Evolutionary conservation across 1,140 invertebrate genomes (phyloP).

Genomic region (Scylla paramamosain): DNA sequence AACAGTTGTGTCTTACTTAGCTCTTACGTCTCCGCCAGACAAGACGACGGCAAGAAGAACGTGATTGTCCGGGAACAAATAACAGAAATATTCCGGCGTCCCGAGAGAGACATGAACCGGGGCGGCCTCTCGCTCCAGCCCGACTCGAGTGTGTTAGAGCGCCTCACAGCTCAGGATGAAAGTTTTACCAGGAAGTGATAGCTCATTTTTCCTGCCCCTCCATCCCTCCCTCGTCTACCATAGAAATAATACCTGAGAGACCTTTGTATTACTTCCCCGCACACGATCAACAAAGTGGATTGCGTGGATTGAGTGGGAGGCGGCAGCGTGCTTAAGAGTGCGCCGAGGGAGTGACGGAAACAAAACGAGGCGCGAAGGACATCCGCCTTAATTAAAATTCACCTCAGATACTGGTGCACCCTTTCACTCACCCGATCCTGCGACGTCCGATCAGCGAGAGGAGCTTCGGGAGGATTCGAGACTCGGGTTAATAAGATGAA

Average conservation of each 20-base stretch:
- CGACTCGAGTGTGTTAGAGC: neutral
- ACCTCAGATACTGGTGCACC: neutral
- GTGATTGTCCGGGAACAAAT: slow-evolving; percentile 4
- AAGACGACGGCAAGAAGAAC: neutral
- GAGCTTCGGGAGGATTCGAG: neutral
- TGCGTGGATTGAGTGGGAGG: neutral
- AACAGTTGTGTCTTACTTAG: slow-evolving; percentile 22
- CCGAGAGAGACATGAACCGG: neutral
- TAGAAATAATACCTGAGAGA: slow-evolving; percentile 12
- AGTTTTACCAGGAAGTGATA: neutral
- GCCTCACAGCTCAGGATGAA: neutral
- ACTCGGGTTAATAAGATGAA: neutral
- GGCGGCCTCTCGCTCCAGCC: neutral
- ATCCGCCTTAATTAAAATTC: neutral
- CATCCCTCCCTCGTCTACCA: neutral
- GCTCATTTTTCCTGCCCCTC: neutral
- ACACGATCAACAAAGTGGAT: neutral
- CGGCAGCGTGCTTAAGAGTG: neutral
- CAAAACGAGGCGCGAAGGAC: neutral
- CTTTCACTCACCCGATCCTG: neutral
- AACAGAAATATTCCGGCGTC: neutral
- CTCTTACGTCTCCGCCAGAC: neutral
- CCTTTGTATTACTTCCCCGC: neutral
- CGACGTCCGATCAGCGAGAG: neutral
- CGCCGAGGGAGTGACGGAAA: neutral